A percentile compares a stretch with the other conserved stretches of the same genome.
Evolutionary conservation across 2,888 invertebrate species (phyloP).

Genomic region (Cephus nigrinus): DNA sequence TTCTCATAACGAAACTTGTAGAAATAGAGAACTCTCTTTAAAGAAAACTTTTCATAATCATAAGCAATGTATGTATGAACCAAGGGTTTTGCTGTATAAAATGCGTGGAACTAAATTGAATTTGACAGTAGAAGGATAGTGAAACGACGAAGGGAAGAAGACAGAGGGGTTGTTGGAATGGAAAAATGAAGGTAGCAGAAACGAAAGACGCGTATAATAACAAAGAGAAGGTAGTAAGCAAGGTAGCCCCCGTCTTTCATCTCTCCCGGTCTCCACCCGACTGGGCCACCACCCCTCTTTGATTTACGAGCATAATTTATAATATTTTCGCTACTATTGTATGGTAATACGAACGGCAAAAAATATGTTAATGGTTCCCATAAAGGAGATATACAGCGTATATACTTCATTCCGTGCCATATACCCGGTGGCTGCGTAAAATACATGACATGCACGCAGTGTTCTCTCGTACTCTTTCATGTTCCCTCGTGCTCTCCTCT

Average conservation of each 20-base stretch:
- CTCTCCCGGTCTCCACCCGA: slow-evolving; percentile 27
- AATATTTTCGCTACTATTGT: slow-evolving; percentile 66
- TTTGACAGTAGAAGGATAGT: not conserved
- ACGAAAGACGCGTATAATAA: not conserved
- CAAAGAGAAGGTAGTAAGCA: slow-evolving; percentile 3
- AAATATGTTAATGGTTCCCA: slow-evolving; percentile 65
- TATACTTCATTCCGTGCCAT: slow-evolving; percentile 60
- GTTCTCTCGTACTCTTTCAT: too few species aligned
- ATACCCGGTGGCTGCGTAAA: slow-evolving; percentile 57
- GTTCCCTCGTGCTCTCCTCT: too few species aligned
- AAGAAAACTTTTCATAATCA: too few species aligned
- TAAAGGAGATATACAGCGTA: slow-evolving; percentile 63
- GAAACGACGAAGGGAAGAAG: not conserved
- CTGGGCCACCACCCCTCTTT: slow-evolving; percentile 38
- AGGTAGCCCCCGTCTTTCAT: slow-evolving; percentile 17
- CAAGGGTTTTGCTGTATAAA: too few species aligned
- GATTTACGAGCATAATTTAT: slow-evolving; percentile 64
- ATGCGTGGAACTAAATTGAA: too few species aligned
- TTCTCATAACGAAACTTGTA: too few species aligned
- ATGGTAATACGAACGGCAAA: slow-evolving; percentile 64
- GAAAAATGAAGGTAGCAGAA: slow-evolving; percentile 2
- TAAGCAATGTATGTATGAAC: too few species aligned
- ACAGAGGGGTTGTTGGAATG: not conserved
- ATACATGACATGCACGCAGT: slow-evolving; percentile 26
- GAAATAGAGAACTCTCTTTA: too few species aligned